Base-by-base conservation (phyloP, 1,140 invertebrate genomes). In the Polypedilum pembai region DNA sequence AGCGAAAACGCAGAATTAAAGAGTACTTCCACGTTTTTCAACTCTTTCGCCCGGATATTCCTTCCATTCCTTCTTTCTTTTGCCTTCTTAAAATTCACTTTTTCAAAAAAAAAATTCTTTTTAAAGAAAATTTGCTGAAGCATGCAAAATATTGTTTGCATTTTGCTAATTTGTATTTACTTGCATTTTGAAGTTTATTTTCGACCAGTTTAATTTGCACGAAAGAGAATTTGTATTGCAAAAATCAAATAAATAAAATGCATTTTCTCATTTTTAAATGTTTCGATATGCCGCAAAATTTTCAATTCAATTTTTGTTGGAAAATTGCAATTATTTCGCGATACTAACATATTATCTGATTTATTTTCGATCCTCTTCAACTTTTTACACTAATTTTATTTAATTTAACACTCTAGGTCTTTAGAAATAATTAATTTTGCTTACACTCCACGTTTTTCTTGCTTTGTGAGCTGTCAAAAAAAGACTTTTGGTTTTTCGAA, bases 341-440 rank as follows among this genome's bases (percentile, higher is more conserved):
- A 69, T 69, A 69, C 65, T 69, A 69, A 69, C 65, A 69, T 69
- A 21, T 69, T 8, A 10, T 8, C 1, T 20, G 5, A 21, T 8
- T 69, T 18, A 69, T 18, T 18, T 21, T 20, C 17, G 17, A n/a
- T 69, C 20, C 18, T 20, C n/a, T 18, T 18, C 18, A 69, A n/a
- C 15, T 69, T 69, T 69, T 69, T 18, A 69, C 65, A 69, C 65
- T 69, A 69, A 69, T 69, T 69, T 69, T 18, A 18, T 69, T n/a
- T 69, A 18, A 18, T 69, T 69, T 69, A 69, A 69, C 65, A 69
- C 65, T 69, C 17, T 18, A 21, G 8, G 15, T 20, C 65, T 18
- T 18, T 10, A 20, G 17, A 69, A 20, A 20, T 33, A 69, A 18
- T 69, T 69, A 69, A 69, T 20, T 69, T 12, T 20, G 3, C 17